Conservation (phyloP, 1,140 invertebrate species). For the Schmidtea mediterranea region DNA sequence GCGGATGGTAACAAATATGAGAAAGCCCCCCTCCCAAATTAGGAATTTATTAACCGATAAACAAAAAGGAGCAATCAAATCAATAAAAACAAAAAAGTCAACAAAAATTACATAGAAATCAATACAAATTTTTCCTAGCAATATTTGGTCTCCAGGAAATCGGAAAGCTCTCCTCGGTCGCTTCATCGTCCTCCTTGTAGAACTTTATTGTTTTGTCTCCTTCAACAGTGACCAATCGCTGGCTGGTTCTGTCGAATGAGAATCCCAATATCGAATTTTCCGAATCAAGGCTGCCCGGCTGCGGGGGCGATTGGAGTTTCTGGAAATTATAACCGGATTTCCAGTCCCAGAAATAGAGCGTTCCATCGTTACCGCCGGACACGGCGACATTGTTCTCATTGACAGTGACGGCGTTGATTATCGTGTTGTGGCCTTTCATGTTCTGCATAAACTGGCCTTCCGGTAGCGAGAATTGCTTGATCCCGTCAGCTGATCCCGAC, state of each 20-base stretch:
- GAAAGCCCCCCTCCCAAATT: too few relatives aligned
- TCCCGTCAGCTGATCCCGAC: slow-evolving; percentile 86
- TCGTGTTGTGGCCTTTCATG: slow-evolving; percentile 79
- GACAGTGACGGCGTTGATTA: slow-evolving; percentile 75
- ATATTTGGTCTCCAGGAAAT: slow-evolving; percentile 88
- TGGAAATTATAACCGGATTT: slow-evolving; percentile 93
- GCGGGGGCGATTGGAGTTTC: slow-evolving; percentile 58
- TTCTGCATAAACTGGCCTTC: slow-evolving; percentile 95
- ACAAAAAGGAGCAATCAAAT: too few relatives aligned
- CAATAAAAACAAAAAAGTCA: too few relatives aligned
- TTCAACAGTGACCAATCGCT: slow-evolving; percentile 72
- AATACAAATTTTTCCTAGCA: slow-evolving; percentile 35
- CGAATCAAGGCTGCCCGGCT: slow-evolving; percentile 96
- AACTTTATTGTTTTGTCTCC: slow-evolving; percentile 98
- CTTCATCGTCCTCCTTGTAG: slow-evolving; percentile 82
- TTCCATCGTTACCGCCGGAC: slow-evolving; percentile 95
- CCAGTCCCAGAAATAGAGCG: slow-evolving; percentile 95
- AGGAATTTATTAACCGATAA: too few relatives aligned
- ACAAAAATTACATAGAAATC: too few relatives aligned
- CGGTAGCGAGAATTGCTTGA: slow-evolving; percentile 95
- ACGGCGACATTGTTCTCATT: slow-evolving; percentile 79
- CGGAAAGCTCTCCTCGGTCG: slow-evolving; percentile 79
- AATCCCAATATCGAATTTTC: slow-evolving; percentile 87
- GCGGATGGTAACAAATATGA: too few relatives aligned
- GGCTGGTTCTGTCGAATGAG: slow-evolving; percentile 71